These are phyloP conservation scores for Anneissia japonica DNA, from an alignment of 35 echinoderm and acorn worm species.

Conservation along the genomic window DNA sequence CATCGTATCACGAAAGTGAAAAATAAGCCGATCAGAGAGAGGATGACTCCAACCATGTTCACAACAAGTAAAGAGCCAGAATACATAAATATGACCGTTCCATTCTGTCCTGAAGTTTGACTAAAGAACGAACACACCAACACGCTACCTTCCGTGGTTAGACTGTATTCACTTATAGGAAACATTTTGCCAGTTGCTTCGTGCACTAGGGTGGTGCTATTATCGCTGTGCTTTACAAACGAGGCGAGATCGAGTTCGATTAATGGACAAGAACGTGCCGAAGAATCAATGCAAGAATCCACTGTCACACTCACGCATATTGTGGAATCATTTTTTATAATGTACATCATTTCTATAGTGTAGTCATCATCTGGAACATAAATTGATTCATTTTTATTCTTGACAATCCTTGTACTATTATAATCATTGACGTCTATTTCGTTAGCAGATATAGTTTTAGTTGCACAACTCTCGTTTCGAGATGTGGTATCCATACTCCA, in stretches of 20 bases:
- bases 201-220: neutral
- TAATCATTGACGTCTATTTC: neutral
- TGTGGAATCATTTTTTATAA: neutral
- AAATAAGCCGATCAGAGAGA: neutral
- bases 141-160: neutral
- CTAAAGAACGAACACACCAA: neutral
- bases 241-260: neutral
- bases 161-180: neutral
- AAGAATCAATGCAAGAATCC: neutral
- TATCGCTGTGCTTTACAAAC: neutral
- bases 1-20: neutral
- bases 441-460: neutral
- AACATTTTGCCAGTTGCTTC: neutral
- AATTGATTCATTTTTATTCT: neutral
- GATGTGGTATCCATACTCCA: neutral
- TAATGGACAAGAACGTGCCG: neutral
- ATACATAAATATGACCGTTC: neutral
- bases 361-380: neutral
- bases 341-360: neutral
- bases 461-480: neutral
- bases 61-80: neutral
- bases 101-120: neutral
- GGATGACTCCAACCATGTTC: neutral
- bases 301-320: neutral
- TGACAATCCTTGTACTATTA: neutral